Base-by-base conservation (phyloP, 2,797 vertebrate genomes). In the Chelonia mydas region DNA sequence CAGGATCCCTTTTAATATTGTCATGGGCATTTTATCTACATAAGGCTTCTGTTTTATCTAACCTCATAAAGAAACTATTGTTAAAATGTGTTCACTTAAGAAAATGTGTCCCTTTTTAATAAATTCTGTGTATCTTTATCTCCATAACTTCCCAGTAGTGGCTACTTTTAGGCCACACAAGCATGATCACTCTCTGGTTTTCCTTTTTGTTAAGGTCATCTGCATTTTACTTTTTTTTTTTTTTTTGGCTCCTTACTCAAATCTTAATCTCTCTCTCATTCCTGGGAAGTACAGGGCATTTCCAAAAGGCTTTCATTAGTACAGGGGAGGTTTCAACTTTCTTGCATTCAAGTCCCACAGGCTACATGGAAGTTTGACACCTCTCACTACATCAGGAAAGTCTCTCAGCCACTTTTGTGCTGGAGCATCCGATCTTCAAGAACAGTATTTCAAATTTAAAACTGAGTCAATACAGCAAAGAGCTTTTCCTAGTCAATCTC, bases 361-460 rank as follows among this genome's bases (percentile, higher is more conserved):
- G 87, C 86, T 31, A 47, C 7, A 80, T 83, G 10, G 4, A 84
- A 86, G 41, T 2, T 1, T 17, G 68, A 83, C 47, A 41, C 0
- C 0, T 90, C 82, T 92, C 59, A 15, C 50, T 41, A 3, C 31
- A 65, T 57, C 16, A 90, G 33, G 6, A 1, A 19, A 96, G 3
- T 27, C 37, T 82, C 83, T 95, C 17, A 7, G 25, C 2, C 1
- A 53, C 33, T 92, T 93, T 93, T 95, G 23, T 91, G 90, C 94
- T 93, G 86, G 88, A 91, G 19, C 61, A 78, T 28, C 50, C 83
- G 61, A 90, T 95, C 61, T 57, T 88, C 91, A 68, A 23, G 45
- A 94, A 83, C 11, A 80, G 25, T 77, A 54, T 76, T 95, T 96
- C 85, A 90, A 96, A 90, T 90, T 81, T 95, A 91, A 95, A 89